Conservation (phyloP, 2,888 invertebrate species). For the Mimas tiliae region DNA sequence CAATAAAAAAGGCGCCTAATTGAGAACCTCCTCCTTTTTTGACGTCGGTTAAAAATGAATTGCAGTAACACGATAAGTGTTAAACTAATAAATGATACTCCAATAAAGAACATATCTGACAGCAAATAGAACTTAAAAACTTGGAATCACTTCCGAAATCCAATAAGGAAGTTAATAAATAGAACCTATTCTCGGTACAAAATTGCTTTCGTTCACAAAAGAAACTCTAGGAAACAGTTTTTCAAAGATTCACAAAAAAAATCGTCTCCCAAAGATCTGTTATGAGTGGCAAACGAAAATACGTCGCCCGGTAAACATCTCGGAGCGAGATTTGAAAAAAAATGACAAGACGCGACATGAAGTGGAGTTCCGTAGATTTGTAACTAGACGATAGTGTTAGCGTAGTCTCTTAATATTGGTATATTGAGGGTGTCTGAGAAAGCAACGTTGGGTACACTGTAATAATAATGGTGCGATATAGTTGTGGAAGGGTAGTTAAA, state of each 20-base stretch:
- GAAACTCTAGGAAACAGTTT: slow-evolving; percentile 8
- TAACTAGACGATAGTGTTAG: too few species aligned
- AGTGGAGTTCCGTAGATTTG: not conserved
- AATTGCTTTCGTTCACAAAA: slow-evolving; percentile 24
- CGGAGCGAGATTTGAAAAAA: slow-evolving; percentile 15
- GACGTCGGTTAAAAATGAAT: too few species aligned
- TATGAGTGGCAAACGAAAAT: slow-evolving; percentile 25
- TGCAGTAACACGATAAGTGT: too few species aligned
- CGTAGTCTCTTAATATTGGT: too few species aligned
- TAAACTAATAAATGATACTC: too few species aligned
- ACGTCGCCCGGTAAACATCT: slow-evolving; percentile 20
- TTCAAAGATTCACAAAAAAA: slow-evolving; percentile 18
- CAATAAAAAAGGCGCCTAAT: too few species aligned
- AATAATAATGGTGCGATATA: too few species aligned
- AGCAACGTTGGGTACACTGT: too few species aligned
- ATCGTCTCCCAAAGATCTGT: slow-evolving; percentile 21
- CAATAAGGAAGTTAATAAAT: slow-evolving; percentile 15
- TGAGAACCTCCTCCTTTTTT: too few species aligned
- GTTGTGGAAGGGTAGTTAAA: too few species aligned
- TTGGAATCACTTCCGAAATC: slow-evolving; percentile 4
- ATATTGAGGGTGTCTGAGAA: too few species aligned
- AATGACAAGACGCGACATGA: slow-evolving; percentile 1
- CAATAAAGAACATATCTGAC: too few species aligned
- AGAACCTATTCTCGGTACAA: slow-evolving; percentile 10
- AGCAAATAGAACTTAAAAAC: slow-evolving; percentile 1